Percentiles rank a stretch among this genome's conserved stretches.
Evolutionary conservation across 2,797 vertebrate species (phyloP).

Genomic region (Allobates femoralis): DNA sequence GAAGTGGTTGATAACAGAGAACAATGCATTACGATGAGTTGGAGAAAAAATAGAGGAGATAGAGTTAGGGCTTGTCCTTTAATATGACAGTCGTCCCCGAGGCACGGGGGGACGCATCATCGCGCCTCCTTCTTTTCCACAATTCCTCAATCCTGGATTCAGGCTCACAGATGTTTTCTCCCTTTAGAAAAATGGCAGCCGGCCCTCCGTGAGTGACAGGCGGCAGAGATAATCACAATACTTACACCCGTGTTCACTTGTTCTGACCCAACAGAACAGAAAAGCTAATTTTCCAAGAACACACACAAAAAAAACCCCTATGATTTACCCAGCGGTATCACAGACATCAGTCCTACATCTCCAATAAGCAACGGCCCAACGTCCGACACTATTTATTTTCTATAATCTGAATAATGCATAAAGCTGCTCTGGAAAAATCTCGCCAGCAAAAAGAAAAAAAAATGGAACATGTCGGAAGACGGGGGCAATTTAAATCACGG

Average conservation of each 20-base stretch:
- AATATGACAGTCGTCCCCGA: not conserved
- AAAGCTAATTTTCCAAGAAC: not conserved
- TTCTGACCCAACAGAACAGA: slow-evolving; percentile 17
- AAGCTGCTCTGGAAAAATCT: slow-evolving; percentile 4
- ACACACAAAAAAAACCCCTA: not conserved
- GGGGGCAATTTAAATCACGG: slow-evolving; percentile 7
- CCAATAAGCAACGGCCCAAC: slow-evolving; percentile 12
- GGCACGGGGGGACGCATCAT: not conserved
- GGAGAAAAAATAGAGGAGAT: not conserved
- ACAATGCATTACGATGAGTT: not conserved
- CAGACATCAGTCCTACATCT: slow-evolving; percentile 14
- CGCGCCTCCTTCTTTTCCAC: not conserved
- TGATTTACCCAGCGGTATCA: not conserved
- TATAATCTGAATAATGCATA: slow-evolving; percentile 41
- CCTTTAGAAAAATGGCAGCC: slow-evolving; percentile 3
- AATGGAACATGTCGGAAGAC: slow-evolving; percentile 20
- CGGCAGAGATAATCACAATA: not conserved
- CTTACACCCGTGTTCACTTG: not conserved
- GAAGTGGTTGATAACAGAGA: not conserved
- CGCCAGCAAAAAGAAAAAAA: slow-evolving; percentile 28
- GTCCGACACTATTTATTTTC: slow-evolving; percentile 24
- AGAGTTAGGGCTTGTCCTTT: not conserved
- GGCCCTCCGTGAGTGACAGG: not conserved
- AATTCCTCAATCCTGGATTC: not conserved
- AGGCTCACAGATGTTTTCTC: not conserved